phyloP scores from a whole-genome alignment of 2,797 vertebrate genomes.

The Alca torda region DNA sequence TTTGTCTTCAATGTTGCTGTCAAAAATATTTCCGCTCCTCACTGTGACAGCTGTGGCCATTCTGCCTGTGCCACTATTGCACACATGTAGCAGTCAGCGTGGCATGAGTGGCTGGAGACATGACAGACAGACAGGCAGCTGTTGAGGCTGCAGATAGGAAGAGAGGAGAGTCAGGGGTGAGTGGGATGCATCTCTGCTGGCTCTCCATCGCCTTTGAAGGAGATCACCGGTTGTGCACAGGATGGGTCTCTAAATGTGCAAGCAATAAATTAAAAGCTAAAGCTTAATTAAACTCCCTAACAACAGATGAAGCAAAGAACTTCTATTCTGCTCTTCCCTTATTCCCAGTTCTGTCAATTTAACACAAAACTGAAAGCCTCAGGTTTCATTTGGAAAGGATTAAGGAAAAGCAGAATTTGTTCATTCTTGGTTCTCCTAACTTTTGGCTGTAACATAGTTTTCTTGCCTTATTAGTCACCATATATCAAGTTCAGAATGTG shows the following conservation, averaged over 20 bases:
- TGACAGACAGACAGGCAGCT: not conserved
- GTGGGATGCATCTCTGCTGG: not conserved
- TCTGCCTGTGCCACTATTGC: accelerated
- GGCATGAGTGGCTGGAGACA: not conserved
- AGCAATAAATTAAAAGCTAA: not conserved
- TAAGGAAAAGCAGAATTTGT: not conserved
- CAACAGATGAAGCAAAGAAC: not conserved
- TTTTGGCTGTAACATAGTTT: not conserved
- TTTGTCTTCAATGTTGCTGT: not conserved
- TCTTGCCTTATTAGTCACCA: not conserved
- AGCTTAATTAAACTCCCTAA: not conserved
- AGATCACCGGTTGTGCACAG: not conserved
- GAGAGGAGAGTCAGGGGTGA: accelerated
- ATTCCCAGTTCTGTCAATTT: not conserved
- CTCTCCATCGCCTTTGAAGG: not conserved
- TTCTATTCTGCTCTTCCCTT: not conserved
- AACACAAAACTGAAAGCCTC: not conserved
- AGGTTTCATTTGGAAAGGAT: not conserved
- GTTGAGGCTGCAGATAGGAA: not conserved
- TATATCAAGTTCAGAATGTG: not conserved
- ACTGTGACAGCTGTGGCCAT: not conserved
- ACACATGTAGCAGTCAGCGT: accelerated
- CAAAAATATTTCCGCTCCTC: not conserved
- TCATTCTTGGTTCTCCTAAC: not conserved
- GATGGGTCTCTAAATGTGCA: not conserved